Evolutionary conservation across 2,888 invertebrate species (phyloP), one percentile per base, ranked within the genome.

Genomic region (Drosophila emarginata): DNA sequence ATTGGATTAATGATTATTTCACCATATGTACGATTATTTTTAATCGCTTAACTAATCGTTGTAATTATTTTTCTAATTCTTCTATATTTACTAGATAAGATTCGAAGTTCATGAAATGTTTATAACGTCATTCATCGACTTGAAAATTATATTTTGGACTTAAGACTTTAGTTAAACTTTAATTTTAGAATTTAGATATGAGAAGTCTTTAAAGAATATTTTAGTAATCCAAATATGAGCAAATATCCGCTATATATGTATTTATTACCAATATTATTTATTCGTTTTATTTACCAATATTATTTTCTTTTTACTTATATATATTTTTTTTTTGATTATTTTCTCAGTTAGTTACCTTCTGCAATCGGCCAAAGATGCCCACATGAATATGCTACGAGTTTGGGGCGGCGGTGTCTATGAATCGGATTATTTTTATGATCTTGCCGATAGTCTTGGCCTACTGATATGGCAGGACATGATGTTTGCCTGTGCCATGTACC

Each of bases 361-460:
- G 0, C 2, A 15, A 15, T 94, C 96, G 0, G 95, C 95, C 0
- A 94, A 94, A 76, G 94, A 95, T 7, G 95, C 95, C 0, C 94
- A 98, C 89, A 97, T 98, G 96, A 96, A 97, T 87, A 97, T 97
- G 95, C 92, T 99, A 12, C 93, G 99, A n/a, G 96, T 99, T 1
- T 99, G 99, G 99, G 99, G 99, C 26, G 99, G 99, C n/a, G 99
- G 98, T 0, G 93, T 97, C 0, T 99, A 99, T 88, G 99, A 99
- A 90, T 95, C 95, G 0, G 96, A 98, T 78, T 93, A 94, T 65
- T 98, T 99, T 91, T 99, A 99, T 90, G 93, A 95, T 73, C 90
- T 95, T 37, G 97, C 98, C 63, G 98, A 99, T 90, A 94, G 96
- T 88, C 92, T 96, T 58, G 99, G 99, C 0, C 95, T 99, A 54